phyloP scores from a whole-genome alignment of 1,140 invertebrate genomes.

The Tetraneura akinire region DNA sequence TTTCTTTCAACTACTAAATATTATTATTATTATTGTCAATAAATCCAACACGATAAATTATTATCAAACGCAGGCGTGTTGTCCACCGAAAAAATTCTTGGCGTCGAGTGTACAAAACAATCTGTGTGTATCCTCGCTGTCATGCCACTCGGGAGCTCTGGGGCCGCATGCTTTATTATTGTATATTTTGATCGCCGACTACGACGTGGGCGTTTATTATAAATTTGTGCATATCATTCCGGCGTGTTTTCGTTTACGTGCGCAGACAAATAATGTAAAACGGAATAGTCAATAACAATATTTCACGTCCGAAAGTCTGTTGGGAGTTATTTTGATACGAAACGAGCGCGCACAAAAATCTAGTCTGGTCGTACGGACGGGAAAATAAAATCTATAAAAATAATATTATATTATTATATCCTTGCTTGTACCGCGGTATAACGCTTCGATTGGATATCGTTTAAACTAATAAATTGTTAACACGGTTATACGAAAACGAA shows the following conservation, averaged over 20 bases:
- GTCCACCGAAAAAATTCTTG: conserved; percentile 4
- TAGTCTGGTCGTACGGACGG: too few species aligned
- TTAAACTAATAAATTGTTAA: too few species aligned
- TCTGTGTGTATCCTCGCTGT: not conserved
- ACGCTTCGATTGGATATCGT: too few species aligned
- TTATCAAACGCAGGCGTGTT: conserved; percentile 15
- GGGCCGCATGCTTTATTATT: not conserved
- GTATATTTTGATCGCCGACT: not conserved
- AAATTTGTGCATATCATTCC: not conserved
- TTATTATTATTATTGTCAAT: conserved; percentile 12
- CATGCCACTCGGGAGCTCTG: not conserved
- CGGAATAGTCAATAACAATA: not conserved
- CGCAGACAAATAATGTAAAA: not conserved
- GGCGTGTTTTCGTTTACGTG: not conserved
- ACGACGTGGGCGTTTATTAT: conserved; percentile 34
- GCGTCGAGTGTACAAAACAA: not conserved
- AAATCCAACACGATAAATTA: conserved; percentile 20
- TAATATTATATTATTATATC: too few species aligned
- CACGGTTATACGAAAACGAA: too few species aligned
- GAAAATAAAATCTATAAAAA: too few species aligned
- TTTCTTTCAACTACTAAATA: not conserved
- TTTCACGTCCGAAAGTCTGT: not conserved
- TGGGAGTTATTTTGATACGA: not conserved
- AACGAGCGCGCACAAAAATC: too few species aligned
- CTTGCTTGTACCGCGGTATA: too few species aligned